Conservation (phyloP, 2,888 invertebrate species). For the Osedax fenrisi region DNA sequence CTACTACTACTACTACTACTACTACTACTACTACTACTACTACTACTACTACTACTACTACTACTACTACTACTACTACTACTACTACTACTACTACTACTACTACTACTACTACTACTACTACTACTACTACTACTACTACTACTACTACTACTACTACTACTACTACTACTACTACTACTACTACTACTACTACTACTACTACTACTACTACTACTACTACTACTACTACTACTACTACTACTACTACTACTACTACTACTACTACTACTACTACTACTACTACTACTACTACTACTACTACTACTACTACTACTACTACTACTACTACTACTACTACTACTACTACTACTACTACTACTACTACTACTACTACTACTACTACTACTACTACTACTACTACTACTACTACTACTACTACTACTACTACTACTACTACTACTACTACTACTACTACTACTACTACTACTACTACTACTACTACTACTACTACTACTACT, state of each 20-base stretch:
- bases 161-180: too few species aligned
- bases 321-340: background rate
- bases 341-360: background rate
- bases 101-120: too few species aligned
- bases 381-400: conserved; percentile 13
- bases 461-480: too few species aligned
- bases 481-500: conserved; percentile 21
- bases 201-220: background rate
- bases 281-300: background rate
- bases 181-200: too few species aligned
- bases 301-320: background rate
- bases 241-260: background rate
- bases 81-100: too few species aligned
- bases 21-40: too few species aligned
- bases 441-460: too few species aligned
- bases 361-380: conserved; percentile 1
- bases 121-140: too few species aligned
- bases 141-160: too few species aligned
- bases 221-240: background rate
- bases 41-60: too few species aligned
- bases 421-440: background rate
- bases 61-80: too few species aligned
- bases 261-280: background rate
- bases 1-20: too few species aligned
- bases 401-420: conserved; percentile 13